Evolutionary conservation across 2,888 invertebrate genomes (phyloP).

Genomic region (Coenonympha arcania): DNA sequence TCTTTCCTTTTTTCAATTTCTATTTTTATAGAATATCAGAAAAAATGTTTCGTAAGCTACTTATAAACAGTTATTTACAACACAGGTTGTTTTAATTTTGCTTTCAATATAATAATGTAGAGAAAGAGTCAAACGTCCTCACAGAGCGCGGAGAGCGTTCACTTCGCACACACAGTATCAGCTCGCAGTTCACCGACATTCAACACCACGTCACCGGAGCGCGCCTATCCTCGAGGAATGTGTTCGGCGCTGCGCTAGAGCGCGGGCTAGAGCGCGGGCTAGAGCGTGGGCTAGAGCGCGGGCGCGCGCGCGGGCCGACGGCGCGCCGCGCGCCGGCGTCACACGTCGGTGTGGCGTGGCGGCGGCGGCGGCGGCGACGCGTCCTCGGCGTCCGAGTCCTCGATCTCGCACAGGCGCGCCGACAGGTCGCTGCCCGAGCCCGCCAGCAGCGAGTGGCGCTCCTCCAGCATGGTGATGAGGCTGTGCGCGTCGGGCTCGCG

Average conservation of each 20-base stretch:
- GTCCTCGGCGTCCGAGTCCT: slow-evolving; percentile 85
- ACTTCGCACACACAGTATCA: no score
- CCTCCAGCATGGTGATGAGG: slow-evolving; percentile 80
- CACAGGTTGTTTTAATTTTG: no score
- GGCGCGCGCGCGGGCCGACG: slow-evolving; percentile 15
- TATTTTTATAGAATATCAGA: neutral
- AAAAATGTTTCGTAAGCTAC: no score
- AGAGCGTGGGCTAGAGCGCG: slow-evolving; percentile 26
- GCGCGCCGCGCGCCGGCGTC: slow-evolving; percentile 48
- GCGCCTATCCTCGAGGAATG: neutral
- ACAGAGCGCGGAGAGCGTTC: no score
- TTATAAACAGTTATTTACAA: no score
- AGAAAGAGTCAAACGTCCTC: no score
- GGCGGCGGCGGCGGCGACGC: slow-evolving; percentile 25
- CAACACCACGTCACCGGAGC: neutral
- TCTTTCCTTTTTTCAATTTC: neutral
- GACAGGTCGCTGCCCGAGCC: slow-evolving; percentile 89
- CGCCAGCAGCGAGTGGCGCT: slow-evolving; percentile 81
- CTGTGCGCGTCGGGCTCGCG: slow-evolving; percentile 78
- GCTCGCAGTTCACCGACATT: no score
- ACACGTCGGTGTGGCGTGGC: slow-evolving; percentile 54
- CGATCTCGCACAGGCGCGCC: slow-evolving; percentile 92
- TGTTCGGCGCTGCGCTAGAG: slow-evolving; percentile 4
- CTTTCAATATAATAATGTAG: no score
- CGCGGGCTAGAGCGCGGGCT: slow-evolving; percentile 28